Conservation (phyloP, 1,140 invertebrate species). For the Diachasma alloeum region DNA sequence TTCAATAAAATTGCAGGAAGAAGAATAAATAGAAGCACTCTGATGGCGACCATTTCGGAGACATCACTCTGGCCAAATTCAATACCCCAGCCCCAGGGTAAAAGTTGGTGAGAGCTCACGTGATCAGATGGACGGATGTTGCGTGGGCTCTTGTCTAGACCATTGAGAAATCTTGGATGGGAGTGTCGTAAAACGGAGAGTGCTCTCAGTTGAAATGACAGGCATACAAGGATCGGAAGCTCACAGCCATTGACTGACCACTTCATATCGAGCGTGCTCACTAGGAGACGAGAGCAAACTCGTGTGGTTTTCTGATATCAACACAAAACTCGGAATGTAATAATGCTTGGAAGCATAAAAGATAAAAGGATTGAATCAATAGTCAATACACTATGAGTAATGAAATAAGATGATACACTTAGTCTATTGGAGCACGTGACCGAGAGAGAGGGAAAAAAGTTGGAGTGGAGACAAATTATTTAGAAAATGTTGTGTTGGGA, state of each 20-base stretch:
- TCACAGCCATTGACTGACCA: conserved; percentile 62
- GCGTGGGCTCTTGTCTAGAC: neutral
- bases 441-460: too few relatives aligned
- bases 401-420: too few relatives aligned
- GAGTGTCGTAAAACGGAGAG: conserved; percentile 57
- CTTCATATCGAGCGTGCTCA: conserved; percentile 52
- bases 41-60: neutral
- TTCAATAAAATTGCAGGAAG: neutral
- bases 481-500: too few relatives aligned
- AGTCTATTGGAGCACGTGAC: too few relatives aligned
- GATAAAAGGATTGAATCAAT: too few relatives aligned
- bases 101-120: neutral
- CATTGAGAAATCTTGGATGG: conserved; percentile 29
- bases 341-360: too few relatives aligned
- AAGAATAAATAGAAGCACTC: neutral
- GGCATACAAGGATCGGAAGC: conserved; percentile 57
- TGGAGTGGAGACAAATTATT: too few relatives aligned
- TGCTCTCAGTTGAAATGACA: conserved; percentile 62
- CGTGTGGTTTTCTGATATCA: neutral
- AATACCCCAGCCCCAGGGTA: neutral
- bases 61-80: neutral
- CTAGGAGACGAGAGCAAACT: conserved; percentile 31
- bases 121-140: conserved; percentile 5
- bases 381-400: too few relatives aligned
- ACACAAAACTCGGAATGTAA: too few relatives aligned